Evolutionary conservation across 2,888 invertebrate species (phyloP).

Genomic region (Oegoconia quadripuncta): DNA sequence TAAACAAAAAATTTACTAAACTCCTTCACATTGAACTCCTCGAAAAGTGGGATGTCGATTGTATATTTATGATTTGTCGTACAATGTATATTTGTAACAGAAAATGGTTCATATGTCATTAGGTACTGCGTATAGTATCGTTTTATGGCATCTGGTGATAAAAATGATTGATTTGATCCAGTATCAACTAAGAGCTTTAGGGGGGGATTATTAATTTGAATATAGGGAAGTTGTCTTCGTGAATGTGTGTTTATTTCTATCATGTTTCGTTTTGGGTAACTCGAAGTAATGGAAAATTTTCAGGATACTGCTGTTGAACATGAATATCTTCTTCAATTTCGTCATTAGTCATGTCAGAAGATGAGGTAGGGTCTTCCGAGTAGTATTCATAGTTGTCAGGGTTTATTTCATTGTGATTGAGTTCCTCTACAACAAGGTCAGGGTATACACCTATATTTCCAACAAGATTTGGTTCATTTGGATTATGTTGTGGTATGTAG

Average conservation of each 20-base stretch:
- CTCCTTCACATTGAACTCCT: constrained; percentile 2
- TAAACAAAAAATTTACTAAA: constrained; percentile 10
- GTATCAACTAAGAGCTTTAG: constrained; percentile 16
- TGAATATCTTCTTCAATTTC: no score
- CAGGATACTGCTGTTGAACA: no score
- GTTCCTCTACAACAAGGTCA: no score
- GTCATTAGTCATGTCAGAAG: no score
- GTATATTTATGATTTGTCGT: constrained; percentile 4
- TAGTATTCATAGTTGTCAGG: constrained; percentile 14
- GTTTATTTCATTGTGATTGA: no score
- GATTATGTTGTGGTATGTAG: no score
- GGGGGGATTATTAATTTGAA: constrained; percentile 12
- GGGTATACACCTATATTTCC: no score
- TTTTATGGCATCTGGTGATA: no score
- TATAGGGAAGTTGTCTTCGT: constrained; percentile 16
- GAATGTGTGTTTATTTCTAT: constrained; percentile 19
- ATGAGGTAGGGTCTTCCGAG: constrained; percentile 5
- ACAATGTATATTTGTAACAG: constrained; percentile 15
- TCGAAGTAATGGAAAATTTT: constrained; percentile 3
- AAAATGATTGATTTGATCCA: no score
- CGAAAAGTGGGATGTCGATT: not conserved
- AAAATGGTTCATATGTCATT: no score
- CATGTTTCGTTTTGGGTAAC: not conserved
- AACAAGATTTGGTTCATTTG: not conserved
- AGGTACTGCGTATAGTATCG: no score